These are phyloP conservation scores for Gymnocephalus cernua DNA, from an alignment of 2,113 vertebrate species.

Conservation along the genomic window DNA sequence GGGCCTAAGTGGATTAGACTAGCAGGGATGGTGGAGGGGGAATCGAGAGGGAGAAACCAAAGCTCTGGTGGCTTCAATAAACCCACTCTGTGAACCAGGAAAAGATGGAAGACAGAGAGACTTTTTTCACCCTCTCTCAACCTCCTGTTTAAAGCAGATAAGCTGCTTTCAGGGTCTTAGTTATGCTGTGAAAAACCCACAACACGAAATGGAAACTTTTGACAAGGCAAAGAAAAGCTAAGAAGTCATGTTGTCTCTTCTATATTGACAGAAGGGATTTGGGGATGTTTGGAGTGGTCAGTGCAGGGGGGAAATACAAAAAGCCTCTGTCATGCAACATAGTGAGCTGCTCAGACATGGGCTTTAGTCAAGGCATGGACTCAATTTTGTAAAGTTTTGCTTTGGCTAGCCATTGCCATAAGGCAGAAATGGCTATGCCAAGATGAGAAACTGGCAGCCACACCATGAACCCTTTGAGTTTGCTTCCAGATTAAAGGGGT, in stretches of 20 bases:
- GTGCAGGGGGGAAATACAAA: slow-evolving; percentile 60
- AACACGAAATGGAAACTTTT: slow-evolving; percentile 75
- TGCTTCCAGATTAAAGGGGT: slow-evolving; percentile 12
- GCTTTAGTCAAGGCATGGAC: slow-evolving; percentile 26
- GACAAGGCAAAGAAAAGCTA: slow-evolving; percentile 67
- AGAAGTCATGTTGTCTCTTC: slow-evolving; percentile 66
- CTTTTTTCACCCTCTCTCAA: slow-evolving; percentile 70
- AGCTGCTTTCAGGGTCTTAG: slow-evolving; percentile 82
- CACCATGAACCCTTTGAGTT: not conserved
- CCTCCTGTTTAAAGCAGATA: slow-evolving; percentile 83
- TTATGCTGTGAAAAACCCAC: slow-evolving; percentile 77
- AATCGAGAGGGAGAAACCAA: slow-evolving; percentile 63
- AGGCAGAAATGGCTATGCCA: slow-evolving; percentile 15
- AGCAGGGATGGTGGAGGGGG: slow-evolving; percentile 37
- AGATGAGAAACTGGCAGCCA: slow-evolving; percentile 35
- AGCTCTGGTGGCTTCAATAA: slow-evolving; percentile 74
- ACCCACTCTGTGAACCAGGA: slow-evolving; percentile 70
- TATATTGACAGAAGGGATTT: slow-evolving; percentile 74
- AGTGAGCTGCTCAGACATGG: slow-evolving; percentile 30
- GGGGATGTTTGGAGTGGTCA: slow-evolving; percentile 71
- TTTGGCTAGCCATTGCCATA: slow-evolving; percentile 23
- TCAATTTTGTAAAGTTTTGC: slow-evolving; percentile 27
- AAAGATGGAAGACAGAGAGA: slow-evolving; percentile 69
- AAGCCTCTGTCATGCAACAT: slow-evolving; percentile 45
- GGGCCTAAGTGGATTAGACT: slow-evolving; percentile 76